Evolutionary conservation across 1,140 invertebrate genomes (phyloP), one percentile per base, ranked within the genome.

Genomic region (Halesus radiatus): DNA sequence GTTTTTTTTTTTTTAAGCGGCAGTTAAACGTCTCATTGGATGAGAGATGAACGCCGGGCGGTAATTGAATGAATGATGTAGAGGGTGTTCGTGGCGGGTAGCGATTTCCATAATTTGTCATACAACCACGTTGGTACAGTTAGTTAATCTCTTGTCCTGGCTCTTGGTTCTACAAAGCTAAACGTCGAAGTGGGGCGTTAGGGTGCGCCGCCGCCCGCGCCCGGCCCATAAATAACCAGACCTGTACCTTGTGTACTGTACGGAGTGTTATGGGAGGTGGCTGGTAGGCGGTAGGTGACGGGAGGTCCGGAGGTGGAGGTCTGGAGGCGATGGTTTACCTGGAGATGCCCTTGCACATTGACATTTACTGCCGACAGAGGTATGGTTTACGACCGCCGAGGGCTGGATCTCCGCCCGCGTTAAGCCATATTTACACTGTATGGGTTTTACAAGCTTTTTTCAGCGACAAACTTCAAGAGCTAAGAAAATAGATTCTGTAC

Each of bases 351-450:
- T 86, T 87, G 85, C 85, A 85, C 85, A 85, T 86, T 87, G 87
- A 88, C 86, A 87, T 87, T 87, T 87, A 88, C 85, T 87, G 82
- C 83, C 84, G 83, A 72, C 85, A 77, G 84, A 85, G 84, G 84
- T 81, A 85, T 87, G 85, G 81, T 88, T 88, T 88, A 87, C 85
- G 86, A 86, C 60, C 86, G 76, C 84, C 79, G 80, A 81, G 80
- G 62, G 80, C 75, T 82, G 53, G 85, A 89, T 97, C 96, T 96
- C 95, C 93, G 89, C 98, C 91, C 93, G 93, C 86, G 97, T 94
- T 84, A 97, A 96, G 90, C 98, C 73, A 60, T 75, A 75, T 60
- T 75, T 75, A 75, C 73, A 45, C n/a, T 60, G 53, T 60, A 37
- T 75, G 32, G 16, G 73, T 75, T 60, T 75, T 72, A 72, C 45